Base-by-base conservation (phyloP, 2,113 vertebrate species). In the Festucalex cinctus region DNA sequence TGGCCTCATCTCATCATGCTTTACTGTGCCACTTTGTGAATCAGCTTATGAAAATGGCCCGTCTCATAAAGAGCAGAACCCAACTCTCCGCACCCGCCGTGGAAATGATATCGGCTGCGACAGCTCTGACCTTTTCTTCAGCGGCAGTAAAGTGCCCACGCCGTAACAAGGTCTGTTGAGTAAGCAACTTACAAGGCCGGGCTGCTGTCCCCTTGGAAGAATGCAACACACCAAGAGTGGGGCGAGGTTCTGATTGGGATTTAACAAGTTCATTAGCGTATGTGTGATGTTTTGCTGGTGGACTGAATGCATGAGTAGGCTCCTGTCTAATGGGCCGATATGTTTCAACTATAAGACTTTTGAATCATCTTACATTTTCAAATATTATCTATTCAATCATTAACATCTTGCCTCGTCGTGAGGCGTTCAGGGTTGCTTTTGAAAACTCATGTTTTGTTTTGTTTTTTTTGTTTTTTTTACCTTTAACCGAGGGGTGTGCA, bases 131-230 rank as follows among this genome's bases (percentile, higher is more conserved):
- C 91, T 62, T 92, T 93, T 91, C 71, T 22, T 72, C 46, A 17
- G 68, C 65, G 80, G 76, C 74, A 62, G 79, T 89, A 88, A 89
- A 86, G 73, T 53, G 68, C 80, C 70, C 32, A 24, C 74, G 20
- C 85, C 70, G 79, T 92, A 89, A 91, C 88, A 86, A 88, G 89
- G 83, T 89, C 87, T 92, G 89, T 91, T 87, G 90, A 91, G 91
- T 91, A 93, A 93, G 91, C 90, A 91, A 88, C 87, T 90, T 90
- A 76, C 83, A 86, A 82, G 84, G 74, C 83, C 88, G 87, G 84
- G 87, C 89, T 88, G 89, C 76, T 67, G 81, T 76, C 76, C 73
- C 68, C 71, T 32, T 56, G 13, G 39, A 46, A 19, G 44, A 46
- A 46, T 6, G 44, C 39, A 13, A 2, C 39, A 13, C 44, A 20